Percentiles rank a stretch among this genome's conserved stretches.
phyloP scores from a whole-genome alignment of 2,888 invertebrate genomes.

The Palloptera scutellata region DNA sequence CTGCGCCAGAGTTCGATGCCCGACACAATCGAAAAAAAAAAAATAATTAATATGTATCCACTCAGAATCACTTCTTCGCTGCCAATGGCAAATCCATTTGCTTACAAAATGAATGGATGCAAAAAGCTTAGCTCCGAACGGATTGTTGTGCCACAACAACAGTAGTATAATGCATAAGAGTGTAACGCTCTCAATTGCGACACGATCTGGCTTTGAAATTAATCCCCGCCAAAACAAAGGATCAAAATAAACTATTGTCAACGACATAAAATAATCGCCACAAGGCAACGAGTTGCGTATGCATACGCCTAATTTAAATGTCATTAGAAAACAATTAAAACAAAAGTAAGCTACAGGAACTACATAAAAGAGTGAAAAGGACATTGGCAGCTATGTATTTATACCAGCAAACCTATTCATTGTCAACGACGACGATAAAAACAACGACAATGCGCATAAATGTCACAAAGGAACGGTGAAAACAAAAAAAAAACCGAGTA shows the following conservation, averaged over 20 bases:
- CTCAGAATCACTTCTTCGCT: too few relatives aligned
- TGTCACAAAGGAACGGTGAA: constrained; percentile 15
- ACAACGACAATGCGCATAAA: constrained; percentile 26
- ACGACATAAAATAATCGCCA: constrained; percentile 1
- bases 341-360: constrained; percentile 36
- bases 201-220: constrained; percentile 19
- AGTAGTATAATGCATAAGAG: too few relatives aligned
- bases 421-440: neutral
- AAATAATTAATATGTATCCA: too few relatives aligned
- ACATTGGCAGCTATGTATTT: neutral
- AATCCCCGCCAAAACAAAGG: constrained; percentile 21
- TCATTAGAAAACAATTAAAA: constrained; percentile 46
- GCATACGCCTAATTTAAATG: constrained; percentile 51
- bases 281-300: neutral
- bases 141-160: too few relatives aligned
- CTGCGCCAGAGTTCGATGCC: too few relatives aligned
- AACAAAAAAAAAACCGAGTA: neutral
- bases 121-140: too few relatives aligned
- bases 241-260: constrained; percentile 23
- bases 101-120: too few relatives aligned
- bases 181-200: neutral
- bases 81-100: too few relatives aligned
- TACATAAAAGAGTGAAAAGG: neutral
- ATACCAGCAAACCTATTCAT: neutral
- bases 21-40: too few relatives aligned